A percentile compares a stretch with the other conserved stretches of the same genome.
Evolutionary conservation across 2,797 vertebrate genomes (phyloP).

Genomic region (Sciurus vulgaris): DNA sequence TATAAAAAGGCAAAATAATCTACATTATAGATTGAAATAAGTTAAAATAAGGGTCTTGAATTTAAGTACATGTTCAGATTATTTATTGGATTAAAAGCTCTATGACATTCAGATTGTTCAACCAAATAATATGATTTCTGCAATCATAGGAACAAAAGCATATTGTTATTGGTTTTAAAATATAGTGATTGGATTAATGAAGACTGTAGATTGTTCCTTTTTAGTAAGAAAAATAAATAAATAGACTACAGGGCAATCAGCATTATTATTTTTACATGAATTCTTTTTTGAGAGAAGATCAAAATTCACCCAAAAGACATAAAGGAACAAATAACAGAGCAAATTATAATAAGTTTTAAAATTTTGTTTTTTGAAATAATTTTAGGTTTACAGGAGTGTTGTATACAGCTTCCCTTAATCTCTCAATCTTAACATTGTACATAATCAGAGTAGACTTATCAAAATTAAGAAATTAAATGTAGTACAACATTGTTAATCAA

Average conservation of each 20-base stretch:
- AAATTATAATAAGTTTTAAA: conserved; percentile 7
- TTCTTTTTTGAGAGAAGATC: conserved; percentile 40
- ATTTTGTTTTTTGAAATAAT: background rate
- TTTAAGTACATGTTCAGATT: conserved; percentile 19
- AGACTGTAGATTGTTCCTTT: background rate
- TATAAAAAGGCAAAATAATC: conserved; percentile 59
- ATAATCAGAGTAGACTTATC: background rate
- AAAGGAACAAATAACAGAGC: background rate
- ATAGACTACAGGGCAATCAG: background rate
- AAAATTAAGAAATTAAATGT: conserved; percentile 20
- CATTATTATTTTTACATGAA: background rate
- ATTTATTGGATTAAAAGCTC: background rate
- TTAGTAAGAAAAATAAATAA: conserved; percentile 51
- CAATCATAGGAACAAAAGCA: background rate
- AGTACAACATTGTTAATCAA: background rate
- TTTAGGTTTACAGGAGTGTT: background rate
- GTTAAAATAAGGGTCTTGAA: conserved; percentile 3
- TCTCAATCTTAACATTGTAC: background rate
- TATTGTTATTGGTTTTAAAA: conserved; percentile 19
- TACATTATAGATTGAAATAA: conserved; percentile 17
- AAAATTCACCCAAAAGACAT: background rate
- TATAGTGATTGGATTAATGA: background rate
- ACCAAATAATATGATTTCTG: background rate
- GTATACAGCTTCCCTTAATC: background rate
- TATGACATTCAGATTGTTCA: conserved; percentile 35